phyloP scores from a whole-genome alignment of 2,797 vertebrate genomes.

The Parambassis ranga region DNA sequence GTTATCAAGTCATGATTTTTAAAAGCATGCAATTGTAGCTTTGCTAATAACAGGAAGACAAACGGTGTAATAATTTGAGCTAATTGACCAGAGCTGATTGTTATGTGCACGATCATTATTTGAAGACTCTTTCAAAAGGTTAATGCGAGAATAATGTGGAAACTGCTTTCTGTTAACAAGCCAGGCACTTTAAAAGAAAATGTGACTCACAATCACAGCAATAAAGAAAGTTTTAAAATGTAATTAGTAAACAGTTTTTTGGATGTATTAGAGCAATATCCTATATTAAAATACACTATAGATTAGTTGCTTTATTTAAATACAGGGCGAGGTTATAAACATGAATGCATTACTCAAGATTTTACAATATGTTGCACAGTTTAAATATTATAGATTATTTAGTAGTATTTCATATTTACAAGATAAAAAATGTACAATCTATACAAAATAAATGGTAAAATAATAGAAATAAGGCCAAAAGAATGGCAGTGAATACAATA shows the following conservation, averaged over 20 bases:
- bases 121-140: slow-evolving; percentile 34
- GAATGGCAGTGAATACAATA: too few relatives aligned
- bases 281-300: background rate
- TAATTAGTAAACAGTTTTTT: slow-evolving; percentile 11
- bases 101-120: slow-evolving; percentile 16
- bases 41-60: background rate
- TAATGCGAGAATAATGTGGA: slow-evolving; percentile 29
- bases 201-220: slow-evolving; percentile 5
- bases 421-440: too few relatives aligned
- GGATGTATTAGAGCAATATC: background rate
- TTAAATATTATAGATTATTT: too few relatives aligned
- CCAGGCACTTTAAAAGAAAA: background rate
- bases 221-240: slow-evolving; percentile 4
- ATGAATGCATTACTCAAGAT: too few relatives aligned
- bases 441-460: too few relatives aligned
- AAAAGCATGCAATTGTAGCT: slow-evolving; percentile 5
- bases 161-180: slow-evolving; percentile 24
- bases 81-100: slow-evolving; percentile 7
- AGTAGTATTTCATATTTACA: too few relatives aligned
- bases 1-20: background rate
- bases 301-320: too few relatives aligned
- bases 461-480: too few relatives aligned
- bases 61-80: slow-evolving; percentile 8
- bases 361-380: too few relatives aligned
- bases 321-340: too few relatives aligned